Base-by-base conservation (phyloP, 2,113 vertebrate species). In the Struthidea cinerea region DNA sequence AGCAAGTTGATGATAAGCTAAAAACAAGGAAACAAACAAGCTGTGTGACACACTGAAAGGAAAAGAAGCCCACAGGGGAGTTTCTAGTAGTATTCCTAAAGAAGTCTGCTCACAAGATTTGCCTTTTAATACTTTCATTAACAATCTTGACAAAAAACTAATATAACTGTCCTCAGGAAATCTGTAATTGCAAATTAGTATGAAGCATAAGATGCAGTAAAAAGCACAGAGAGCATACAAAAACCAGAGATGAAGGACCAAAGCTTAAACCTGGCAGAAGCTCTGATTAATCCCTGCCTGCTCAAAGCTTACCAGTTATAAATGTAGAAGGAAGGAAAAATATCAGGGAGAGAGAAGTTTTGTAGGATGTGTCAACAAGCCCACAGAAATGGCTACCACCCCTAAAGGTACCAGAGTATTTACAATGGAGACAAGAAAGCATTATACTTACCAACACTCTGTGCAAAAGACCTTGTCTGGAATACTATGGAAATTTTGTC, bases 401-500 rank as follows among this genome's bases (percentile, higher is more conserved):
- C 15, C n/a, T 74, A 60, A 57, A 77, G 0, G 2, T 7, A 78
- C 9, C 39, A 39, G 16, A 81, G 33, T 24, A 59, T 15, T 90
- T 69, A 69, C 52, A 77, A 16, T 0, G 1, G 53, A 89, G 53
- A 74, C 49, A 49, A 84, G 35, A 42, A 76, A 86, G 47, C 14
- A 63, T 67, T 60, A 89, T 90, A 94, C 95, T 96, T 89, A 96
- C 96, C 95, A 74, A 37, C 15, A 52, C 8, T 67, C 61, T 84
- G 63, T 26, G 87, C 63, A 90, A 94, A 93, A 94, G n/a, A 92
- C 81, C 70, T 90, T 84, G 57, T 70, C 83, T 80, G 60, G 44
- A 90, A 91, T 68, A 49, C 49, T 94, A 89, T 1, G 7, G 76
- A 60, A 90, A 59, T 59, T 89, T 23, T 76, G 65, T 57, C 46